A percentile compares a stretch with the other conserved stretches of the same genome.
Conservation (phyloP, 2,888 invertebrate genomes). For the Tenthredo distinguenda region DNA sequence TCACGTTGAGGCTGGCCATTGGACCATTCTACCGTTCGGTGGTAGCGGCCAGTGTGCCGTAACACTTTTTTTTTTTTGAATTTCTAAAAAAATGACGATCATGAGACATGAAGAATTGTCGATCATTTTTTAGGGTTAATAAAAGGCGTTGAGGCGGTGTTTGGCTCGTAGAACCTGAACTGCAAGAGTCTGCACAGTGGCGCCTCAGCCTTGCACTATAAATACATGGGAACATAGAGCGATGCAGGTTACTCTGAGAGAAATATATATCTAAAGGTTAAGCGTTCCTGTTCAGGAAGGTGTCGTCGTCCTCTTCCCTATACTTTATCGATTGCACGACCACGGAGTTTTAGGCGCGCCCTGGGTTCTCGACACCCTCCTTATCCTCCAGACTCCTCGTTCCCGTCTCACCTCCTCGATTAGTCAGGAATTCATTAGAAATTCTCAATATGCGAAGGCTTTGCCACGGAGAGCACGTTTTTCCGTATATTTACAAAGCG, state of each 20-base stretch:
- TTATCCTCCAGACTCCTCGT: slow-evolving; percentile 1
- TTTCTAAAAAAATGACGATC: not conserved
- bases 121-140: not conserved
- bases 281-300: slow-evolving; percentile 12
- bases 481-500: not conserved
- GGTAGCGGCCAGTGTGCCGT: not conserved
- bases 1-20: slow-evolving; percentile 3
- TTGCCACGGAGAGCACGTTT: not conserved
- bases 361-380: not conserved
- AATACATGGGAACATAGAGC: not conserved
- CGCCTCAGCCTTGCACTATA: not conserved
- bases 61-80: not conserved
- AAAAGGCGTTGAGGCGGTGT: not conserved
- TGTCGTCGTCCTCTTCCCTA: slow-evolving; percentile 26
- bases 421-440: not conserved
- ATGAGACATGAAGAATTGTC: not conserved
- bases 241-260: not conserved
- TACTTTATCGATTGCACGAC: slow-evolving; percentile 44
- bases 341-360: slow-evolving; percentile 33
- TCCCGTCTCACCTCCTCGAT: not conserved
- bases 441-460: not conserved
- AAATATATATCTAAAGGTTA: slow-evolving; percentile 25
- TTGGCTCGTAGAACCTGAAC: not conserved
- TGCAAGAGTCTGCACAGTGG: not conserved
- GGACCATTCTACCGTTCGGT: not conserved